phyloP scores from a whole-genome alignment of 2,888 invertebrate species.

The Campopleginae sp. region DNA sequence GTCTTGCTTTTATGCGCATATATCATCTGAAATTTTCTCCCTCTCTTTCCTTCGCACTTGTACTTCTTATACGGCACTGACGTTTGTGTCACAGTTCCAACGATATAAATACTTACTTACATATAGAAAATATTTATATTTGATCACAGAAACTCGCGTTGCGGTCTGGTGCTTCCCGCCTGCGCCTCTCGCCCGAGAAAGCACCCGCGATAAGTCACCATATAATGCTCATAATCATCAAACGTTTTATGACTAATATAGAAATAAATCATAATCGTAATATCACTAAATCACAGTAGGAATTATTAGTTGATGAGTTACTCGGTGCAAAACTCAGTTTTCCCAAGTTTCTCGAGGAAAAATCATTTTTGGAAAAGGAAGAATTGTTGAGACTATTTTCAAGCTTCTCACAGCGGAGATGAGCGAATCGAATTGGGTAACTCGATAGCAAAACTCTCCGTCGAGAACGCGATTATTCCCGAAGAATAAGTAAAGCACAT shows the following conservation, averaged over 20 bases:
- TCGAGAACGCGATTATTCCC: not conserved
- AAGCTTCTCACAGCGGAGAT: not conserved
- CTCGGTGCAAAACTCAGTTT: not conserved
- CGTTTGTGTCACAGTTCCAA: constrained; percentile 30
- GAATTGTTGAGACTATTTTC: not conserved
- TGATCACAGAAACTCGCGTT: constrained; percentile 59
- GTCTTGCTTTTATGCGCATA: constrained; percentile 59
- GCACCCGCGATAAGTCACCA: constrained; percentile 60
- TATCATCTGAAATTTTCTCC: constrained; percentile 55
- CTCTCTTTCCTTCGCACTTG: constrained; percentile 19
- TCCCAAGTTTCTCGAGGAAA: not conserved
- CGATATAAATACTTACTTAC: constrained; percentile 5
- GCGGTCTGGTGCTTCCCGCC: constrained; percentile 66
- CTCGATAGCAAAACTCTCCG: not conserved
- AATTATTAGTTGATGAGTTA: too few species aligned
- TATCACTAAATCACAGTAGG: not conserved
- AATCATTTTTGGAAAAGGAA: not conserved
- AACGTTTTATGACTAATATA: constrained; percentile 56
- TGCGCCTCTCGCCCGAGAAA: constrained; percentile 48
- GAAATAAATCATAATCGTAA: constrained; percentile 31
- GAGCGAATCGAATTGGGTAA: not conserved
- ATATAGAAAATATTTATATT: constrained; percentile 25
- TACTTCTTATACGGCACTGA: constrained; percentile 14
- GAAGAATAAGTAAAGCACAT: constrained; percentile 3
- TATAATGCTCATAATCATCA: constrained; percentile 61